These are phyloP conservation scores for Halocynthia roretzi DNA, from an alignment of 23 tunicate genomes.

Conservation along the genomic window DNA sequence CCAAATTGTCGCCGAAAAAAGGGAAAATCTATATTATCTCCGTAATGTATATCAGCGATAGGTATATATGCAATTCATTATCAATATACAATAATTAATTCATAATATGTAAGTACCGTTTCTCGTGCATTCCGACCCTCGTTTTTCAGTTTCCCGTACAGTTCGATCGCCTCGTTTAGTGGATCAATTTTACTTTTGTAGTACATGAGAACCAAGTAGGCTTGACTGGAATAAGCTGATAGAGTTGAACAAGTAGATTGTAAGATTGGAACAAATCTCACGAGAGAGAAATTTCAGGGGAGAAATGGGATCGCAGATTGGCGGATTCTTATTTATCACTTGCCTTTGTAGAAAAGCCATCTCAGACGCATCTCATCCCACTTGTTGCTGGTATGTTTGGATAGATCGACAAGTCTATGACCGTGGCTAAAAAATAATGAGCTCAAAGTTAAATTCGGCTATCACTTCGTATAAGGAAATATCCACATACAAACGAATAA, in stretches of 20 bases:
- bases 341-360: conserved; percentile 29
- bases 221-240: conserved; percentile 18
- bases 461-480: no score
- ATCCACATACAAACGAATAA: no score
- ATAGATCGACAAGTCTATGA: conserved; percentile 5
- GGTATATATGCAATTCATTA: no score
- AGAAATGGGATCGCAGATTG: background rate
- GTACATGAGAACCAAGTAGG: conserved; percentile 16
- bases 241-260: background rate
- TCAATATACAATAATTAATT: no score
- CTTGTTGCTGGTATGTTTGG: conserved; percentile 5
- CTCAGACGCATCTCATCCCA: conserved; percentile 24
- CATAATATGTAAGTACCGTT: no score
- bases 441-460: no score
- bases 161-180: conserved; percentile 19
- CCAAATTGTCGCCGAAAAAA: no score
- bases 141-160: conserved; percentile 3
- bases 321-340: background rate
- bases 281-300: no score
- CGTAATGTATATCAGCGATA: no score
- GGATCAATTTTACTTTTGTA: conserved; percentile 24
- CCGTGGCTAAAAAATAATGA: conserved; percentile 13
- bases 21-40: no score
- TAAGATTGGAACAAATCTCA: no score
- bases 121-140: conserved; percentile 11